phyloP scores from a whole-genome alignment of 2,113 vertebrate genomes.

The Cavia aperea region DNA sequence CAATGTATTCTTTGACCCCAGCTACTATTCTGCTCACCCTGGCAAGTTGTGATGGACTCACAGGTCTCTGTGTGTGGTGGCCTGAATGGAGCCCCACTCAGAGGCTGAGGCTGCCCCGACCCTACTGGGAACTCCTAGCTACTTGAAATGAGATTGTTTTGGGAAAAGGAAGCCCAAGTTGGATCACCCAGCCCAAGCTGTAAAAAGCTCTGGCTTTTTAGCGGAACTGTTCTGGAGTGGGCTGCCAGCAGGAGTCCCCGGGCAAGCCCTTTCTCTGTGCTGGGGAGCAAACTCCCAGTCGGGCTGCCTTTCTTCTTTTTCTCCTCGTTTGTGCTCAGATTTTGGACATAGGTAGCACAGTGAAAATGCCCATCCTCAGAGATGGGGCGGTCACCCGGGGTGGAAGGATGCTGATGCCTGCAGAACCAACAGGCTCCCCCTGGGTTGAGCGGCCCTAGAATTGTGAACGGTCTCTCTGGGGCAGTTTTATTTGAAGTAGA shows the following conservation, averaged over 20 bases:
- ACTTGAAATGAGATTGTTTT: neutral
- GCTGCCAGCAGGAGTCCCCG: neutral
- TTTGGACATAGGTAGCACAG: neutral
- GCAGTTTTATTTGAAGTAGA: slow-evolving; percentile 6
- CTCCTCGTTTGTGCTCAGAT: neutral
- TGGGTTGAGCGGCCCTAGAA: neutral
- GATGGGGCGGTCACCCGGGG: neutral
- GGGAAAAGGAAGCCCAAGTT: neutral
- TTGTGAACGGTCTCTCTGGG: neutral
- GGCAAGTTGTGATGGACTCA: neutral
- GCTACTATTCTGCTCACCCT: neutral
- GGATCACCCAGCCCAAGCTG: neutral
- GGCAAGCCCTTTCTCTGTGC: neutral
- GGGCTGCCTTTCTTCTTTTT: neutral
- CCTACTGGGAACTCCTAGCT: neutral
- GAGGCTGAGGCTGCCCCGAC: slow-evolving; percentile 8
- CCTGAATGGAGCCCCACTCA: neutral
- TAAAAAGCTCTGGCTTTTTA: neutral
- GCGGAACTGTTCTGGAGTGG: neutral
- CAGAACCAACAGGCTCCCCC: neutral
- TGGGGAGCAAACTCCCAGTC: neutral
- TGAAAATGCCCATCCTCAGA: neutral
- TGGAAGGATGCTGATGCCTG: neutral
- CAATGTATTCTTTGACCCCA: neutral
- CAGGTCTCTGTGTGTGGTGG: neutral